These are phyloP conservation scores for Trogon melanurus DNA, from an alignment of 2,113 vertebrate genomes.

Conservation along the genomic window DNA sequence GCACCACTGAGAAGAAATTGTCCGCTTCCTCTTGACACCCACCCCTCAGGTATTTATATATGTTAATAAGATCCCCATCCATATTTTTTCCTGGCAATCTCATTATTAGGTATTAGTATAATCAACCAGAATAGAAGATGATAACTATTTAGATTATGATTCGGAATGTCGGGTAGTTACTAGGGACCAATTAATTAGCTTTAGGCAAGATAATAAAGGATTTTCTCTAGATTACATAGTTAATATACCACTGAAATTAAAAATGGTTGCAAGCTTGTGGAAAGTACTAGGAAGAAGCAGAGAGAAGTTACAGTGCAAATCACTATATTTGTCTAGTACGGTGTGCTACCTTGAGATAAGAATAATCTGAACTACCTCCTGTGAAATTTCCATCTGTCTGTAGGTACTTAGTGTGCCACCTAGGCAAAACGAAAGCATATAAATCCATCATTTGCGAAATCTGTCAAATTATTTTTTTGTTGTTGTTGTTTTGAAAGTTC, in stretches of 20 bases:
- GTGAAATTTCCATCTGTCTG: background rate
- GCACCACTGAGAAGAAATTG: too few relatives aligned
- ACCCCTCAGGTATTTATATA: too few relatives aligned
- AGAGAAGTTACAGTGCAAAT: background rate
- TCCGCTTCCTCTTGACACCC: too few relatives aligned
- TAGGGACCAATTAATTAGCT: background rate
- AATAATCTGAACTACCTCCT: background rate
- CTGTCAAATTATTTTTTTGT: background rate
- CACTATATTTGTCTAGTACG: background rate
- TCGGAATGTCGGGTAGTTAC: background rate
- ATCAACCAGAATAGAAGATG: background rate
- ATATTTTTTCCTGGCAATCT: background rate
- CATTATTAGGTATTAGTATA: background rate
- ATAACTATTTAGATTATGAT: background rate
- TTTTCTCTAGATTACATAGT: background rate
- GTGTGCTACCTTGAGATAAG: background rate
- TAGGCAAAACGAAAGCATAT: background rate
- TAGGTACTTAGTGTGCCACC: background rate
- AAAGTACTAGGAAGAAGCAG: background rate
- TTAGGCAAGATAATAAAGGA: background rate
- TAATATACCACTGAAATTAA: background rate
- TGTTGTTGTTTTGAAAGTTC: background rate
- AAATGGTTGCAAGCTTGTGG: background rate
- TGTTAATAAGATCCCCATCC: background rate
- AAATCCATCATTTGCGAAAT: background rate